Evolutionary conservation across 2,888 invertebrate genomes (phyloP), one percentile per base, ranked within the genome.

Genomic region (Stenchaetothrips biformis): DNA sequence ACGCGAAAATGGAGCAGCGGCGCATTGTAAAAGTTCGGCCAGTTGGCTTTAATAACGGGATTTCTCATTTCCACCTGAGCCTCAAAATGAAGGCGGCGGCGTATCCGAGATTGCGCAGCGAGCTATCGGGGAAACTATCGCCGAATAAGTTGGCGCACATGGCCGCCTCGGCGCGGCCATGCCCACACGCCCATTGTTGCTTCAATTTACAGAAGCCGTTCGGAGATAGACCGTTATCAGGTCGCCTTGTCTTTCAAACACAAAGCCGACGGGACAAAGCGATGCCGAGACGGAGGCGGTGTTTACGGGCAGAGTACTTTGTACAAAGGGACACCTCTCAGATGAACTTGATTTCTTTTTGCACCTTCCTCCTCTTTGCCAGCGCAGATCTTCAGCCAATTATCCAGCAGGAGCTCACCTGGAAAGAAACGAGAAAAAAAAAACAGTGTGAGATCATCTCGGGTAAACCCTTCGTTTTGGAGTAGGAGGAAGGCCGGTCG

Each of bases 291-390:
- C 25, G 67, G 67, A 21, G 67, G 25, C 7, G 67, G 21, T 74
- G 67, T 74, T 74, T 74, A 74, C 25, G 67, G 67, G 67, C 67
- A 74, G 67, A 74, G 67, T 74, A 74, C 25, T 74, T 25, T 59
- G 59, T 59, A 74, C 67, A 74, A 74, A 74, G 67, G 67, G 67
- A 74, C 67, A 74, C 67, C 67, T 67, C 21, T 21, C 67, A 74
- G 67, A 74, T 74, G 21, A 74, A 25, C 67, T n/a, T 25, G 67
- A 25, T 74, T 74, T 74, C 67, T 74, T 25, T 37, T 37, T 37
- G 37, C 37, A 37, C 13, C 53, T 16, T 2, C 6, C 53, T 7
- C 3, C 53, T 59, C 13, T 18, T 59, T 13, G 59, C 59, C 6
- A 2, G 53, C n/a, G n/a, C 53, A 16, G 53, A 53, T 9, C 53